Evolutionary conservation across 2,797 vertebrate species (phyloP).

Genomic region (Buphagus erythrorhynchus): DNA sequence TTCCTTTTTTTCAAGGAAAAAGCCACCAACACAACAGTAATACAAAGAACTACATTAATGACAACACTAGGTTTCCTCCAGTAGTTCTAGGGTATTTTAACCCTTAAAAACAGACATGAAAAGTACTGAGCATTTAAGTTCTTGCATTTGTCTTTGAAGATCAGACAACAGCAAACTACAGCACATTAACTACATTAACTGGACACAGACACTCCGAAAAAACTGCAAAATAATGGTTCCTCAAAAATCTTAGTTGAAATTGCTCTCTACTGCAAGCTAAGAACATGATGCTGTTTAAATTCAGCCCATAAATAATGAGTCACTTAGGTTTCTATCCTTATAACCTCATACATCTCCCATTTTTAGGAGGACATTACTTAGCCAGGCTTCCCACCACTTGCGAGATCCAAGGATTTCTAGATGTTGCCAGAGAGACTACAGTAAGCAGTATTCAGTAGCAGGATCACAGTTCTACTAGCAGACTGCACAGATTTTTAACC

Average conservation of each 20-base stretch:
- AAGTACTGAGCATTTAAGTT: neutral
- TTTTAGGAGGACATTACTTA: neutral
- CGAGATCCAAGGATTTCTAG: neutral
- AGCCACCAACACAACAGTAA: accelerated
- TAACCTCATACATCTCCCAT: neutral
- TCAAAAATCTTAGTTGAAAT: neutral
- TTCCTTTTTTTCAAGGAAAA: neutral
- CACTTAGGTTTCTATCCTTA: neutral
- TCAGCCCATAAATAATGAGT: neutral
- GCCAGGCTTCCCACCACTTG: neutral
- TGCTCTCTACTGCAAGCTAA: neutral
- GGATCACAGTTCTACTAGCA: neutral
- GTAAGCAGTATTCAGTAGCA: neutral
- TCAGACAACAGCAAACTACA: neutral
- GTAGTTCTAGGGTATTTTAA: neutral
- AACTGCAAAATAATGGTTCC: neutral
- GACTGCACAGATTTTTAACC: neutral
- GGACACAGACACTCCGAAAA: neutral
- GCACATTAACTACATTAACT: neutral
- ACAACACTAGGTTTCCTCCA: neutral
- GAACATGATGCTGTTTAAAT: neutral
- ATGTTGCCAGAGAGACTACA: neutral
- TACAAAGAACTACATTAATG: neutral
- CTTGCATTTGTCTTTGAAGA: neutral
- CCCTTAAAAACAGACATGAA: neutral